Evolutionary conservation across 2,797 vertebrate species (phyloP).

Genomic region (Numenius phaeopus): DNA sequence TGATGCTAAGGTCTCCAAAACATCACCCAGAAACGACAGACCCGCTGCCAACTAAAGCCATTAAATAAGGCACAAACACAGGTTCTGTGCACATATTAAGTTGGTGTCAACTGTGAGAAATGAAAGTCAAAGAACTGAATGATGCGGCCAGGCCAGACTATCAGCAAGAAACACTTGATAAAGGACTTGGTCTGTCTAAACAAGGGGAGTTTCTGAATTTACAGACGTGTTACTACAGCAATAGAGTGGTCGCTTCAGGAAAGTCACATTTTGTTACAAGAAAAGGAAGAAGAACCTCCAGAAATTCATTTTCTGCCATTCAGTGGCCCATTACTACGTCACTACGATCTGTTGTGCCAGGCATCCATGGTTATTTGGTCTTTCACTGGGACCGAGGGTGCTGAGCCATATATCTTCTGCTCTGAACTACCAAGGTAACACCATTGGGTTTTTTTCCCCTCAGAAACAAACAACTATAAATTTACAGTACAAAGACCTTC

Average conservation of each 20-base stretch:
- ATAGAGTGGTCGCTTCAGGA: rapidly evolving
- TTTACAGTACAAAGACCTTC: slow-evolving; percentile 37
- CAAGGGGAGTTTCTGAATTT: not conserved
- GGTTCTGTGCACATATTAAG: rapidly evolving
- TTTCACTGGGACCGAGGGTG: not conserved
- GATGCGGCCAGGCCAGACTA: rapidly evolving
- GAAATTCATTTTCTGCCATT: not conserved
- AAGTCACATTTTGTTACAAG: rapidly evolving
- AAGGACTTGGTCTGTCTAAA: not conserved
- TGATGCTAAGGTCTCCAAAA: not conserved
- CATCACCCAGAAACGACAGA: not conserved
- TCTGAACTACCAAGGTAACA: not conserved
- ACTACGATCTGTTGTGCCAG: rapidly evolving
- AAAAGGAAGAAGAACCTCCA: not conserved
- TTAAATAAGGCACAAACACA: rapidly evolving
- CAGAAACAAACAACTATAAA: not conserved
- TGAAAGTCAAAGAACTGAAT: not conserved
- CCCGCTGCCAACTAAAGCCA: not conserved
- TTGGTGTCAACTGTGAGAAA: not conserved
- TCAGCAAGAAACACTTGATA: not conserved
- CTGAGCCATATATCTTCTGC: not conserved
- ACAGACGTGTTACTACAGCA: rapidly evolving
- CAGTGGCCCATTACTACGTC: rapidly evolving
- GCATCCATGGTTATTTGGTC: not conserved
- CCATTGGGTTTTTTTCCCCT: not conserved